Percentiles rank a stretch among this genome's conserved stretches.
Evolutionary conservation across 2,113 vertebrate genomes (phyloP).

Genomic region (Brachyhypopomus occidentalis): DNA sequence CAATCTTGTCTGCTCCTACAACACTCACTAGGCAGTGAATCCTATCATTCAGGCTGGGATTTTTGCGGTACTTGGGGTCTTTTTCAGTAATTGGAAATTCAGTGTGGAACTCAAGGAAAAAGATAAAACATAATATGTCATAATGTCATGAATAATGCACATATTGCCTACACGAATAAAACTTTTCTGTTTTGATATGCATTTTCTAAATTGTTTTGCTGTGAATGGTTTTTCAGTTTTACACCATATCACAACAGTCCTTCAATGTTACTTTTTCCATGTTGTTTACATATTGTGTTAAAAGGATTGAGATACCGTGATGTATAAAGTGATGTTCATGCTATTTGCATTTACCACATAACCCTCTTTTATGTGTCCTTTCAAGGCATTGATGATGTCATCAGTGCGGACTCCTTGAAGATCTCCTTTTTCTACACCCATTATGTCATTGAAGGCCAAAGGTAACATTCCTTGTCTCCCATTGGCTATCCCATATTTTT

Average conservation of each 20-base stretch:
- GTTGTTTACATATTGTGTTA: too few relatives aligned
- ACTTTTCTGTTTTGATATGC: too few relatives aligned
- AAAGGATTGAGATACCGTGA: too few relatives aligned
- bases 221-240: too few relatives aligned
- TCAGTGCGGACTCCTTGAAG: background rate
- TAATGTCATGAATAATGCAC: background rate
- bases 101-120: slow-evolving; percentile 28
- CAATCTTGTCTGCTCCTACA: background rate
- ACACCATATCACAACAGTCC: too few relatives aligned
- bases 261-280: too few relatives aligned
- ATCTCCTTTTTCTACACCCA: slow-evolving; percentile 11
- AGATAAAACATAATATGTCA: background rate
- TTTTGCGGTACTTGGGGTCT: background rate
- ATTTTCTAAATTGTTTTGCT: too few relatives aligned
- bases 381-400: slow-evolving; percentile 34
- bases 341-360: slow-evolving; percentile 11
- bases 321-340: too few relatives aligned
- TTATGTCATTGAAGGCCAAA: slow-evolving; percentile 30
- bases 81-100: background rate
- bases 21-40: slow-evolving; percentile 50
- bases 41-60: slow-evolving; percentile 29
- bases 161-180: background rate
- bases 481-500: slow-evolving; percentile 7
- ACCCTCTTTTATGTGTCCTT: slow-evolving; percentile 5
- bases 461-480: background rate